Evolutionary conservation across 2,797 vertebrate species (phyloP).

Genomic region (Paedocypris micromegethes): DNA sequence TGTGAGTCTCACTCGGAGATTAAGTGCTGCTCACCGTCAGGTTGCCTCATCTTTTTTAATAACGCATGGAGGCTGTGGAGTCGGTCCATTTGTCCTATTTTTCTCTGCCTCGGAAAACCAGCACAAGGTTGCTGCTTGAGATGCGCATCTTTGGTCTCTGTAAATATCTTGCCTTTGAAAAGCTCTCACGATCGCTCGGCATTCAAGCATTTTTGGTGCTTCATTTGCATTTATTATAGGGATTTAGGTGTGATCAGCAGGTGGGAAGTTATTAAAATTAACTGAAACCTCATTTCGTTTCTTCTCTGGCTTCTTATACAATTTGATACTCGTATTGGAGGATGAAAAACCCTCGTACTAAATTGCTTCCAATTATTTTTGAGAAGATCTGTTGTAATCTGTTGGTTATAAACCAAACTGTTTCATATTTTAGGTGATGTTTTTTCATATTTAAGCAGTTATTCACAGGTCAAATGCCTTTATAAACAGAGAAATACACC

Average conservation of each 20-base stretch:
- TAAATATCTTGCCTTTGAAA: constrained; percentile 41
- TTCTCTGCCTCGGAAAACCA: constrained; percentile 31
- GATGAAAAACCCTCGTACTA: no score
- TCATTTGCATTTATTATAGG: constrained; percentile 11
- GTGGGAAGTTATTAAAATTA: constrained; percentile 22
- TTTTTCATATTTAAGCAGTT: no score
- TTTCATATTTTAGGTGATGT: no score
- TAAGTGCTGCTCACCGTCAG: constrained; percentile 25
- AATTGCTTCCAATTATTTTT: no score
- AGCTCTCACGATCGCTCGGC: constrained; percentile 1
- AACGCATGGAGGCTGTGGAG: constrained; percentile 21
- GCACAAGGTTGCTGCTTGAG: constrained; percentile 40
- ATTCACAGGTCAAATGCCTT: no score
- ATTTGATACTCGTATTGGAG: no score
- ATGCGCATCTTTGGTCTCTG: constrained; percentile 21
- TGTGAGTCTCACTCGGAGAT: constrained; percentile 19
- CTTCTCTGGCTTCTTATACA: neutral
- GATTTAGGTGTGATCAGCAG: neutral
- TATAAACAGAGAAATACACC: no score
- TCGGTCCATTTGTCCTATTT: constrained; percentile 39
- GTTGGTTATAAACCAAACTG: no score
- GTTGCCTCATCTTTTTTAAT: constrained; percentile 41
- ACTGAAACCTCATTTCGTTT: constrained; percentile 2
- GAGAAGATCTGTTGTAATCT: no score
- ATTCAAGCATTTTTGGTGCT: constrained; percentile 5